Evolutionary conservation across 1,140 invertebrate species (phyloP).

Genomic region (Cephus cinctus): DNA sequence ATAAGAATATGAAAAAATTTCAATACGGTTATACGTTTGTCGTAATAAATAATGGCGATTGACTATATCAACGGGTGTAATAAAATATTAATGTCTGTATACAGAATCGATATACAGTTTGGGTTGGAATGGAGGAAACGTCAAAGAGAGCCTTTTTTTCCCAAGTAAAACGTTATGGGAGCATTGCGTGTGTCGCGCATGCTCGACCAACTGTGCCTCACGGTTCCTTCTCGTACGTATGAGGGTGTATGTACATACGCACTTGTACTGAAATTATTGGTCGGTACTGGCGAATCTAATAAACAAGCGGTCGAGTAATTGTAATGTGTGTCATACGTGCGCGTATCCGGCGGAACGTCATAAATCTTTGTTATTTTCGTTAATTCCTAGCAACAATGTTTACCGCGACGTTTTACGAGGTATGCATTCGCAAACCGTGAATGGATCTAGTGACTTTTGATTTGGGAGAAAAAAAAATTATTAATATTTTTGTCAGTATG

Average conservation of each 20-base stretch:
- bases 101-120: background rate
- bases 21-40: too few species aligned
- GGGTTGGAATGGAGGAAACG: too few species aligned
- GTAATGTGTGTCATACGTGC: constrained; percentile 21
- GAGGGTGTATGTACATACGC: constrained; percentile 7
- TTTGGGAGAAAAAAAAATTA: constrained; percentile 3
- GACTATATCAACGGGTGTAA: too few species aligned
- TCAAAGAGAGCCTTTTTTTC: too few species aligned
- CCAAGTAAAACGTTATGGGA: too few species aligned
- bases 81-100: background rate
- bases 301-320: constrained; percentile 19
- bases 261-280: background rate
- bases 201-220: constrained; percentile 18
- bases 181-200: constrained; percentile 18
- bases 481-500: too few species aligned
- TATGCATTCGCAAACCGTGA: background rate
- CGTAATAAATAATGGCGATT: too few species aligned
- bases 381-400: constrained; percentile 15
- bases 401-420: background rate
- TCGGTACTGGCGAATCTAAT: constrained; percentile 24
- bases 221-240: constrained; percentile 13
- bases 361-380: constrained; percentile 24
- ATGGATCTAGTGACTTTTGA: background rate
- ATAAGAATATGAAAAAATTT: too few species aligned
- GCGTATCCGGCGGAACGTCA: constrained; percentile 26